A percentile compares a stretch with the other conserved stretches of the same genome.
These are phyloP conservation scores for Spatula versicolor DNA, from an alignment of 2,797 vertebrate genomes.

Conservation along the genomic window DNA sequence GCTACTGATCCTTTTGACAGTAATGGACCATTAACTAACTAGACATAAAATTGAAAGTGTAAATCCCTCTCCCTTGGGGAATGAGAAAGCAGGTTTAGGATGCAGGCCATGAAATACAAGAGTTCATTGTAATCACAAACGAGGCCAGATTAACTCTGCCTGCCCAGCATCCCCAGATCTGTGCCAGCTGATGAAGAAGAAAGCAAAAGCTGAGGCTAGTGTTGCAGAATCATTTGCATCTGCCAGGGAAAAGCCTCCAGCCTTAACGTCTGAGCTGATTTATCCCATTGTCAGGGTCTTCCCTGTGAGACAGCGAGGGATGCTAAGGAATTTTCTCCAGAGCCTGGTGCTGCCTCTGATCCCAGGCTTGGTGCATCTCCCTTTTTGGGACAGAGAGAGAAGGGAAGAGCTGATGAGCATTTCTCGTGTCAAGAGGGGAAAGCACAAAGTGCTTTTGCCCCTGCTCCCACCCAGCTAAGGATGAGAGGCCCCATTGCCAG, in stretches of 20 bases:
- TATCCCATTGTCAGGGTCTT: background rate
- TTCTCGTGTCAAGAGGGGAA: background rate
- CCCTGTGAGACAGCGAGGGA: background rate
- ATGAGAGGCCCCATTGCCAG: background rate
- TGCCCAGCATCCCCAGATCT: background rate
- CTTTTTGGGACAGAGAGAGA: background rate
- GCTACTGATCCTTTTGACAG: slow-evolving; percentile 69
- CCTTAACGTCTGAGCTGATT: background rate
- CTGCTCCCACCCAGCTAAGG: background rate
- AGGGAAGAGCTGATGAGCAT: background rate
- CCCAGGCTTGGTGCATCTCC: background rate
- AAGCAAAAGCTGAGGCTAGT: background rate
- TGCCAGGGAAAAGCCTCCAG: background rate
- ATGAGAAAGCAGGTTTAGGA: slow-evolving; percentile 64
- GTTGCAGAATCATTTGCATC: background rate
- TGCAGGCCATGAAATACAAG: slow-evolving; percentile 47
- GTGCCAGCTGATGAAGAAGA: background rate
- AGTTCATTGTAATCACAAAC: slow-evolving; percentile 38
- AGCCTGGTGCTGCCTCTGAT: background rate
- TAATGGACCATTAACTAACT: slow-evolving; percentile 74
- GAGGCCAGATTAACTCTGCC: slow-evolving; percentile 56
- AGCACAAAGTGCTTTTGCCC: background rate
- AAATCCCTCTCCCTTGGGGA: slow-evolving; percentile 64
- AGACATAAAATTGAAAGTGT: slow-evolving; percentile 69
- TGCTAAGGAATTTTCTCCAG: background rate